A percentile compares a stretch with the other conserved stretches of the same genome.
These are phyloP conservation scores for Elysia chlorotica DNA, from an alignment of 1,140 invertebrate genomes.

Conservation along the genomic window DNA sequence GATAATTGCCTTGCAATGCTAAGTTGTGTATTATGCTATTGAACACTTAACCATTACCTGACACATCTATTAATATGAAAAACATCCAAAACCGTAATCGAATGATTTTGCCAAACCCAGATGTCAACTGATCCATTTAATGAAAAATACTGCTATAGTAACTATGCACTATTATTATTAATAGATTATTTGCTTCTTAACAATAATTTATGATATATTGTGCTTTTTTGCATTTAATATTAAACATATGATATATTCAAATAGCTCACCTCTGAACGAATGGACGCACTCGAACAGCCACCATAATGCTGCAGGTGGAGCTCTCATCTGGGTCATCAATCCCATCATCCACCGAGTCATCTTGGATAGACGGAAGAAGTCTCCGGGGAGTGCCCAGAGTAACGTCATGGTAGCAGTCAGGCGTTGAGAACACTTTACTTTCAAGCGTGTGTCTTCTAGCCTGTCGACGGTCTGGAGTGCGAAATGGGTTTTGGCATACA, in stretches of 20 bases:
- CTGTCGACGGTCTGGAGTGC: constrained; percentile 27
- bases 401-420: constrained; percentile 55
- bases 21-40: too few relatives aligned
- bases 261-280: constrained; percentile 64
- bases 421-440: constrained; percentile 46
- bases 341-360: constrained; percentile 15
- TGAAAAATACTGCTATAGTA: too few relatives aligned
- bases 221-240: too few relatives aligned
- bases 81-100: too few relatives aligned
- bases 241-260: background rate
- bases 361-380: constrained; percentile 23
- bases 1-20: too few relatives aligned
- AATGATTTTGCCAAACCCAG: too few relatives aligned
- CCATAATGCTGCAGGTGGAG: constrained; percentile 65
- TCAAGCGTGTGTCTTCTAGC: constrained; percentile 40
- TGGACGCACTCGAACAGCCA: constrained; percentile 69
- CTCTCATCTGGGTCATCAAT: constrained; percentile 41
- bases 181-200: too few relatives aligned
- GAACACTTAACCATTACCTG: too few relatives aligned
- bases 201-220: too few relatives aligned
- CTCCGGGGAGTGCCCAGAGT: constrained; percentile 41
- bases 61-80: too few relatives aligned
- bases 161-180: too few relatives aligned
- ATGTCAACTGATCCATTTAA: too few relatives aligned
- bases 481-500: constrained; percentile 15